Evolutionary conservation across 2,888 invertebrate species (phyloP).

Genomic region (Fragum fragum): DNA sequence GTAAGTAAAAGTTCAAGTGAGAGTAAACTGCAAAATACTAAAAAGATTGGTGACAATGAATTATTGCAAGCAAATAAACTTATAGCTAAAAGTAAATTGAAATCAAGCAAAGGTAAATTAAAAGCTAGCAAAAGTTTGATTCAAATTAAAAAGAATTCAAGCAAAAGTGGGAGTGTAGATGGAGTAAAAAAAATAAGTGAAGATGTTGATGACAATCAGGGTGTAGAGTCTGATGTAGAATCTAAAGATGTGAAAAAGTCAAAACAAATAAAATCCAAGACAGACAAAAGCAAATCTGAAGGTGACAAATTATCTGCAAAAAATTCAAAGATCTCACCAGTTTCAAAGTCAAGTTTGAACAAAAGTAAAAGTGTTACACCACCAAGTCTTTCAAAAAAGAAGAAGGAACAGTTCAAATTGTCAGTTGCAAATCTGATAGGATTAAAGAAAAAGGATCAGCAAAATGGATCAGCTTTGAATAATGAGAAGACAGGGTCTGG

Average conservation of each 20-base stretch:
- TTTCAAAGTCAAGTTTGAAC: not conserved
- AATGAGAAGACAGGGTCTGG: constrained; percentile 9
- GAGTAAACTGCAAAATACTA: not conserved
- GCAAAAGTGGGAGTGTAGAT: not conserved
- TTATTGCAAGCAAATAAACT: not conserved
- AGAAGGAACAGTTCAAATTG: constrained; percentile 34
- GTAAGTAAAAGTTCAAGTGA: constrained; percentile 9
- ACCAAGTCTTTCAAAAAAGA: constrained; percentile 24
- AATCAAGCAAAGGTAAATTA: too few relatives aligned
- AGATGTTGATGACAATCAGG: not conserved
- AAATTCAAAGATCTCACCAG: not conserved
- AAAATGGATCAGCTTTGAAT: not conserved
- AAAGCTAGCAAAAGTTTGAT: not conserved
- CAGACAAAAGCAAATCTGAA: not conserved
- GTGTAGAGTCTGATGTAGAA: not conserved
- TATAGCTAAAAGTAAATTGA: too few relatives aligned
- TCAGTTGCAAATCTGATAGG: constrained; percentile 43
- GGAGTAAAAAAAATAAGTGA: not conserved
- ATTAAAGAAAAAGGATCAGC: constrained; percentile 18
- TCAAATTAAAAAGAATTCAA: not conserved
- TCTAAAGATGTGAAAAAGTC: not conserved
- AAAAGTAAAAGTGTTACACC: constrained; percentile 1
- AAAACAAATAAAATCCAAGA: not conserved
- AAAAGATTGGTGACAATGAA: not conserved
- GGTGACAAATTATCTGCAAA: constrained; percentile 1